A percentile compares a stretch with the other conserved stretches of the same genome.
Evolutionary conservation across 2,113 vertebrate genomes (phyloP).

Genomic region (Plecturocebus donacophilus): DNA sequence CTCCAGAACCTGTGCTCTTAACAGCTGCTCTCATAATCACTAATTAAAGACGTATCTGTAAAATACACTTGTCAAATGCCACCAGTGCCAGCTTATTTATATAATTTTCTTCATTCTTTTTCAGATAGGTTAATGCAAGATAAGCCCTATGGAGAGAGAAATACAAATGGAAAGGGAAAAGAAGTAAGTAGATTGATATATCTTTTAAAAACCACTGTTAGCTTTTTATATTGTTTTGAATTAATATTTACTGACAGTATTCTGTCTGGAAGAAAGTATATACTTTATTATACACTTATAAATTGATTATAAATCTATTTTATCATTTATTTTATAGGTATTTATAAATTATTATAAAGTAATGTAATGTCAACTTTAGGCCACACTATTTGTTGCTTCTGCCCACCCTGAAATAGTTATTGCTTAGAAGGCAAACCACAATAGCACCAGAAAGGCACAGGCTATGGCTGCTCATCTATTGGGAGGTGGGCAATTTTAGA

Average conservation of each 20-base stretch:
- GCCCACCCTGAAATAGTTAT: not conserved
- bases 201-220: constrained; percentile 38
- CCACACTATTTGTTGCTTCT: not conserved
- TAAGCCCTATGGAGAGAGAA: not conserved
- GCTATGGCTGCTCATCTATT: not conserved
- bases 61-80: not conserved
- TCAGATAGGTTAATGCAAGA: not conserved
- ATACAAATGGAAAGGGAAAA: constrained; percentile 55
- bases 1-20: not conserved
- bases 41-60: not conserved
- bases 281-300: not conserved
- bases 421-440: not conserved
- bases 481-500: not conserved
- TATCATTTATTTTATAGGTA: not conserved
- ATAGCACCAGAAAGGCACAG: not conserved
- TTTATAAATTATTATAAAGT: constrained; percentile 6
- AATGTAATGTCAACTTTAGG: not conserved
- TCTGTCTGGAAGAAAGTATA: constrained; percentile 29
- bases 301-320: not conserved
- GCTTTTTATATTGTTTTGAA: constrained; percentile 46
- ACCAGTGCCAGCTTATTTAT: not conserved
- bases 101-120: constrained; percentile 44
- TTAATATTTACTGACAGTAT: not conserved
- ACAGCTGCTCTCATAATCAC: not conserved
- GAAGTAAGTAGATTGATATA: constrained; percentile 56